Evolutionary conservation across 2,113 vertebrate genomes (phyloP).

Genomic region (Lamprologus lemairii): DNA sequence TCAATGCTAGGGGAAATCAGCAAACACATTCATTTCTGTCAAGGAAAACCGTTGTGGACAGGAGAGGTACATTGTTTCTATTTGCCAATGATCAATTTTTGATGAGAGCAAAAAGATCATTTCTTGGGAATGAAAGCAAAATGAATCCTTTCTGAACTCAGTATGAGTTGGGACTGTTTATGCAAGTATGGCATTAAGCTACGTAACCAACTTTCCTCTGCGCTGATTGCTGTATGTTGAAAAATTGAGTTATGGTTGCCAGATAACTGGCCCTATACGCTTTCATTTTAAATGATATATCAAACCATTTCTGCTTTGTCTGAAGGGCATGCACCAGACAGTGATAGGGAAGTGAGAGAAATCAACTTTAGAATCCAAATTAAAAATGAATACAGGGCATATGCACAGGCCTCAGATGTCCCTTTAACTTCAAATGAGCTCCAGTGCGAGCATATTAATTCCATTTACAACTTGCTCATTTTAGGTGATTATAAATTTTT

Average conservation of each 20-base stretch:
- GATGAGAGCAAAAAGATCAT: constrained; percentile 13
- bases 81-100: constrained; percentile 49
- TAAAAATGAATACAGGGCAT: neutral
- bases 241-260: neutral
- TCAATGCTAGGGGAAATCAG: constrained; percentile 28
- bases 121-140: neutral
- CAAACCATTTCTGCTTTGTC: neutral
- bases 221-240: neutral
- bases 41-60: constrained; percentile 22
- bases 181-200: neutral
- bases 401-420: neutral
- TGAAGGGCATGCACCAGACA: neutral
- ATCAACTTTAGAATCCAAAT: neutral
- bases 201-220: neutral
- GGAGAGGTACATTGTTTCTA: constrained; percentile 27
- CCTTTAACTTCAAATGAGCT: neutral
- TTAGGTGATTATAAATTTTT: neutral
- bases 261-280: neutral
- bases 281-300: neutral
- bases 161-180: neutral
- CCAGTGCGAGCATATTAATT: neutral
- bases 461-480: neutral
- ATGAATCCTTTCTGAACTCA: neutral
- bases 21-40: constrained; percentile 54
- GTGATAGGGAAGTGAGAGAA: neutral